phyloP scores from a whole-genome alignment of 2,888 invertebrate genomes.

The Meganola albula region DNA sequence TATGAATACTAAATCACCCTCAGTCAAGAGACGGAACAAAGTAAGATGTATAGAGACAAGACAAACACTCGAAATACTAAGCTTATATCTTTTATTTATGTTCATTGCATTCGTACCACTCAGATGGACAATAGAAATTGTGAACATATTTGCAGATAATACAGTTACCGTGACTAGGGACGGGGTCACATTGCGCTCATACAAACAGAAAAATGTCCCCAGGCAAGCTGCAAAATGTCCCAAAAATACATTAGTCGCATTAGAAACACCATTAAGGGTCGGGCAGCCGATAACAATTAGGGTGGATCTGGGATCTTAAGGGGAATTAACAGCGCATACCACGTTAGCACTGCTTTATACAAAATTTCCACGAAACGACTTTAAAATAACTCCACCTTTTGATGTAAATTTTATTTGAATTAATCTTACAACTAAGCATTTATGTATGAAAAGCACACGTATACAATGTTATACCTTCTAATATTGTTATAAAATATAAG shows the following conservation, averaged over 20 bases:
- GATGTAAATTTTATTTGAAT: too few relatives aligned
- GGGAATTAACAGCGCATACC: slow-evolving; percentile 66
- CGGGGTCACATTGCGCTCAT: slow-evolving; percentile 55
- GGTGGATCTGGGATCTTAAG: slow-evolving; percentile 69
- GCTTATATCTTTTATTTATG: slow-evolving; percentile 64
- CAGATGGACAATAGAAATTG: slow-evolving; percentile 71
- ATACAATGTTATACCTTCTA: too few relatives aligned
- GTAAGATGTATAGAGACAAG: slow-evolving; percentile 41
- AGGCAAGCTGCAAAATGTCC: slow-evolving; percentile 77
- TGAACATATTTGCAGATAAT: slow-evolving; percentile 75
- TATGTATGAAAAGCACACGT: too few relatives aligned
- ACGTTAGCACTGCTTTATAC: slow-evolving; percentile 64
- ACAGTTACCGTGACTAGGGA: slow-evolving; percentile 63
- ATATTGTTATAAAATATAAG: slow-evolving; percentile 17
- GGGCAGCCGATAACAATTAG: slow-evolving; percentile 72
- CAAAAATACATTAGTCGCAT: slow-evolving; percentile 76
- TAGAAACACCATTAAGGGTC: slow-evolving; percentile 74
- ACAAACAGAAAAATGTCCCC: slow-evolving; percentile 73
- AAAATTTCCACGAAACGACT: slow-evolving; percentile 15
- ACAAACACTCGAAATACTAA: slow-evolving; percentile 32
- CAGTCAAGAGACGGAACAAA: slow-evolving; percentile 26
- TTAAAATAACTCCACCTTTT: too few relatives aligned
- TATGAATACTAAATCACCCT: slow-evolving; percentile 26
- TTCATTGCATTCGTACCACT: slow-evolving; percentile 62
- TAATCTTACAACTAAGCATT: too few relatives aligned